These are phyloP conservation scores for Xestia xanthographa DNA, from an alignment of 2,888 invertebrate species.

Conservation along the genomic window DNA sequence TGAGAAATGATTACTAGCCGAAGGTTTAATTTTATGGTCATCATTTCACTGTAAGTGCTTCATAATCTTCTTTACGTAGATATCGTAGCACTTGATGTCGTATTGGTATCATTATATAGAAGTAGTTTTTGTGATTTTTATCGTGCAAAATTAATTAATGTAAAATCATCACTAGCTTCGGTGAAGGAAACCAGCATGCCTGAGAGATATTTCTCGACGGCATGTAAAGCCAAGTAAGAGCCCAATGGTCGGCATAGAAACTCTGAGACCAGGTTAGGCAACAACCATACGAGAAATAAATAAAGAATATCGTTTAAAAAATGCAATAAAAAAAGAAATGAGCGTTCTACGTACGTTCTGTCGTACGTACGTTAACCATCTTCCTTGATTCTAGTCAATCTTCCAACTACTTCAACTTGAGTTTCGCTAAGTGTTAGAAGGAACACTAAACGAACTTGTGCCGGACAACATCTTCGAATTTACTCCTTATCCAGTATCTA, in stretches of 20 bases:
- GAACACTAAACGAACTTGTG: conserved; percentile 9
- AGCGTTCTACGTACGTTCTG: too few relatives aligned
- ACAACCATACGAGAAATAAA: too few relatives aligned
- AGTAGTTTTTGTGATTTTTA: neutral
- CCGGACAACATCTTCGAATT: conserved; percentile 1
- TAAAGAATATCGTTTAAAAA: too few relatives aligned
- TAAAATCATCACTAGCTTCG: too few relatives aligned
- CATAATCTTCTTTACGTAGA: neutral
- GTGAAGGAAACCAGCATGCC: too few relatives aligned
- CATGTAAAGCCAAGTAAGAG: too few relatives aligned
- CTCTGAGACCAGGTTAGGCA: too few relatives aligned
- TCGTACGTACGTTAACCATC: too few relatives aligned
- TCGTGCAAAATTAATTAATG: neutral
- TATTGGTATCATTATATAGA: neutral
- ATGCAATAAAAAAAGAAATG: too few relatives aligned
- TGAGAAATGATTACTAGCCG: neutral
- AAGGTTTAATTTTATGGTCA: neutral
- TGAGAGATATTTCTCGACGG: too few relatives aligned
- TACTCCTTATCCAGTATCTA: neutral
- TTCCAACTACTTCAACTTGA: neutral
- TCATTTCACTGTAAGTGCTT: neutral
- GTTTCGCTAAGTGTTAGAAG: neutral
- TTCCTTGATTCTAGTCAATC: neutral
- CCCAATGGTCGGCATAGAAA: too few relatives aligned
- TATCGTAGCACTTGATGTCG: neutral